Evolutionary conservation across 2,888 invertebrate genomes (phyloP), one percentile per base, ranked within the genome.

Genomic region (Andrena camellia): DNA sequence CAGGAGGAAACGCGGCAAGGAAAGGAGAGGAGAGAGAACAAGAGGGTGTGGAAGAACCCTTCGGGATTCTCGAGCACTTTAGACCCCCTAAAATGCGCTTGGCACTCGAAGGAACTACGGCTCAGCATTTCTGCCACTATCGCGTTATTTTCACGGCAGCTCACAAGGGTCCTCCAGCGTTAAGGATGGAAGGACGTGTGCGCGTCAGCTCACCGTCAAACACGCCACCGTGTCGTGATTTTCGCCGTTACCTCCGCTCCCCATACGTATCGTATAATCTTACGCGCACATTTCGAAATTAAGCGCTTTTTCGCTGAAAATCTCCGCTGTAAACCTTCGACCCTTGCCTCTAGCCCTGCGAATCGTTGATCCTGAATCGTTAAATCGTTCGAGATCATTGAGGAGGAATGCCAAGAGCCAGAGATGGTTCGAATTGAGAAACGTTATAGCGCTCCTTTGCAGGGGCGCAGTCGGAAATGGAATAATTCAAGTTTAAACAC

Each of bases 81-180:
- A 77, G 82, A 71, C 82, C 85, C 77, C 84, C 86, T 78, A 76
- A 83, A 86, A 86, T 69, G 84, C 81, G 82, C 62, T 60, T 62
- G 84, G 29, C 69, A 86, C 86, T 86, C 86, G 50, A 76, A 69
- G 78, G 88, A 87, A 52, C 79, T 81, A 70, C 54, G 76, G 81
- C 88, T 90, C 88, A 90, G 88, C 88, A 77, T 85, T 90, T 88
- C 84, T 79, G 80, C 66, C 73, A 71, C 83, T 83, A 86, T 82
- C 87, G 86, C 86, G 83, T 90, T 90, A 88, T 90, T 91, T 90
- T 86, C 84, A 68, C 78, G 79, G 68, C 74, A 74, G 6, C 78
- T 81, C 35, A 48, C 35, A 48, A 89, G 86, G 60, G 68, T 79
- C 66, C 84, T 88, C 59, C 20, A 71, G 60, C 68, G 70, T 50